Evolutionary conservation across 2,888 invertebrate genomes (phyloP).

Genomic region (Spodoptera littoralis): DNA sequence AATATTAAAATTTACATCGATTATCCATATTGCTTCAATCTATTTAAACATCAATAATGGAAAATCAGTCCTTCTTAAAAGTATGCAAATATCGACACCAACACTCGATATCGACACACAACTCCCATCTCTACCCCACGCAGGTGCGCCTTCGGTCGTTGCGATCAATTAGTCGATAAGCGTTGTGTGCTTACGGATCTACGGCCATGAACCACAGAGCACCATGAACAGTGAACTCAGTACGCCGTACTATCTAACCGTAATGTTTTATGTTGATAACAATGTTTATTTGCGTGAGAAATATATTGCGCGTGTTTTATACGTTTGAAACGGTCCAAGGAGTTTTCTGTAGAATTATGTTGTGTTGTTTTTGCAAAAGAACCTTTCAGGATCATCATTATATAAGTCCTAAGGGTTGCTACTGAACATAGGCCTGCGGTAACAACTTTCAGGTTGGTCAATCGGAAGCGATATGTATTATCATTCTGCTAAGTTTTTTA

Average conservation of each 20-base stretch:
- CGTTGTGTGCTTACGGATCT: constrained; percentile 55
- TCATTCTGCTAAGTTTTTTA: too few relatives aligned
- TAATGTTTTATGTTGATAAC: constrained; percentile 39
- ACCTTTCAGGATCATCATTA: too few relatives aligned
- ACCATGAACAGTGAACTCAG: constrained; percentile 6
- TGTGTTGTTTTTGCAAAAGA: too few relatives aligned
- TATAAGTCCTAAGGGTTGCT: too few relatives aligned
- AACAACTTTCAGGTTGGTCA: too few relatives aligned
- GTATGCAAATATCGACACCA: not conserved
- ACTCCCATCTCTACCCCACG: constrained; percentile 48
- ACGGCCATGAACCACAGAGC: constrained; percentile 45
- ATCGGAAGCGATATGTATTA: too few relatives aligned
- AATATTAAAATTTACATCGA: too few relatives aligned
- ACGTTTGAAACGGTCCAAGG: constrained; percentile 1
- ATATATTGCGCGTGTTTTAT: constrained; percentile 18
- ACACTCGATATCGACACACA: constrained; percentile 12
- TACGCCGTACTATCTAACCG: constrained; percentile 35
- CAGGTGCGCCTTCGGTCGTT: constrained; percentile 68
- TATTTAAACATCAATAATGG: too few relatives aligned
- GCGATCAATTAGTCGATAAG: constrained; percentile 82
- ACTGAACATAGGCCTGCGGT: too few relatives aligned
- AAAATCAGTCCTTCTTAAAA: too few relatives aligned
- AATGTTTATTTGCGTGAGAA: constrained; percentile 35
- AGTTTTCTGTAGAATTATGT: too few relatives aligned
- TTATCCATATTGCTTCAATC: too few relatives aligned